Evolutionary conservation across 1,140 invertebrate species (phyloP).

Genomic region (Riptortus pedestris): DNA sequence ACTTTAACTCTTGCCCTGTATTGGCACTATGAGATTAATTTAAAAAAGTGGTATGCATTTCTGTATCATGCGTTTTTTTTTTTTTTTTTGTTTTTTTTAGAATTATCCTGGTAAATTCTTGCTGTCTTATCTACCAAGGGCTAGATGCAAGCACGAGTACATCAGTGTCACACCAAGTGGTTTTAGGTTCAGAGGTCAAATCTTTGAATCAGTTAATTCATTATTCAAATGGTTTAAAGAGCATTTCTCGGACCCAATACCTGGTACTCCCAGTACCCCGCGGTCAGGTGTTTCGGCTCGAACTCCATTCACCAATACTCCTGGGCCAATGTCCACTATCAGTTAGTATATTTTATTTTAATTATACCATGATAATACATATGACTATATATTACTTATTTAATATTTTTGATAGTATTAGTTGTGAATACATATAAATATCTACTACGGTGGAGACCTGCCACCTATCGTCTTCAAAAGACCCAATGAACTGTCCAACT

Average conservation of each 20-base stretch:
- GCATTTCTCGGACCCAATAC: constrained; percentile 85
- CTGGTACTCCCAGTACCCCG: constrained; percentile 64
- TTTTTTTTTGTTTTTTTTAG: constrained; percentile 37
- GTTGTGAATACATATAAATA: no score
- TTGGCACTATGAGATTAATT: no score
- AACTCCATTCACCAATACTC: constrained; percentile 55
- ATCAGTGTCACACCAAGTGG: constrained; percentile 86
- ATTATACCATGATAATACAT: no score
- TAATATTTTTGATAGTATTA: no score
- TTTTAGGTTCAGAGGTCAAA: constrained; percentile 77
- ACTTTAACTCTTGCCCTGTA: no score
- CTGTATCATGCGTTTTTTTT: no score
- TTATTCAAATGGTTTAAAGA: constrained; percentile 96
- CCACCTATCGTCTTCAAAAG: no score
- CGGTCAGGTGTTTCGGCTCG: constrained; percentile 43
- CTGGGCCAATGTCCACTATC: constrained; percentile 36
- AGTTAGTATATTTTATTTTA: no score
- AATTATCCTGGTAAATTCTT: constrained; percentile 91
- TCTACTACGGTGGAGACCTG: no score
- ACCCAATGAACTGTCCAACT: no score
- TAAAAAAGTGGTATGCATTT: no score
- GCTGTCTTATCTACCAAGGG: constrained; percentile 82
- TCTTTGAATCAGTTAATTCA: constrained; percentile 72
- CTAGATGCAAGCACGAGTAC: constrained; percentile 78
- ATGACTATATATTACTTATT: no score